Conservation (phyloP, 2,888 invertebrate species). For the Mystacides longicornis region DNA sequence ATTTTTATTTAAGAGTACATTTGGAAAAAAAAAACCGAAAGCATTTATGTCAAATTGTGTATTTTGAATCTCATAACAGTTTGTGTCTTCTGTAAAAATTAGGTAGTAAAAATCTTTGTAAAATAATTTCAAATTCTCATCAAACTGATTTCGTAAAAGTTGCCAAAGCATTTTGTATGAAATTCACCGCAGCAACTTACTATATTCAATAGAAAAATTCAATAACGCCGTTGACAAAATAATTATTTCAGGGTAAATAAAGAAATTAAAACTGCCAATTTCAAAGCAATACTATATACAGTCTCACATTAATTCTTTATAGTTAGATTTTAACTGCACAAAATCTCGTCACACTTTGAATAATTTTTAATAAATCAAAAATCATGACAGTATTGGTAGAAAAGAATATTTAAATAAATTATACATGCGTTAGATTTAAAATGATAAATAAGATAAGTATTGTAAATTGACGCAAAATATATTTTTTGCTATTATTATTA, state of each 20-base stretch:
- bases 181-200: too few relatives aligned
- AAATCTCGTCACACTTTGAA: background rate
- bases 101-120: too few relatives aligned
- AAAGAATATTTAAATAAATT: background rate
- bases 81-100: too few relatives aligned
- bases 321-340: background rate
- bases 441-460: background rate
- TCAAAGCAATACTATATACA: background rate
- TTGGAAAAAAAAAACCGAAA: too few relatives aligned
- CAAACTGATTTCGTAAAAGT: too few relatives aligned
- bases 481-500: slow-evolving; percentile 1
- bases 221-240: too few relatives aligned
- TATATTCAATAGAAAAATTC: too few relatives aligned
- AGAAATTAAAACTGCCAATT: background rate
- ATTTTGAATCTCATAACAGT: too few relatives aligned
- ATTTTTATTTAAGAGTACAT: too few relatives aligned
- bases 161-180: too few relatives aligned
- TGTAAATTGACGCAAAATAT: background rate
- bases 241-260: background rate
- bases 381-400: background rate
- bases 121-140: too few relatives aligned
- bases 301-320: background rate
- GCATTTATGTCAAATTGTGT: too few relatives aligned
- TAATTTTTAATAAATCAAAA: background rate
- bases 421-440: background rate